Base-by-base conservation (phyloP, 2,888 invertebrate genomes). In the Scrobipalpa atriplicella region DNA sequence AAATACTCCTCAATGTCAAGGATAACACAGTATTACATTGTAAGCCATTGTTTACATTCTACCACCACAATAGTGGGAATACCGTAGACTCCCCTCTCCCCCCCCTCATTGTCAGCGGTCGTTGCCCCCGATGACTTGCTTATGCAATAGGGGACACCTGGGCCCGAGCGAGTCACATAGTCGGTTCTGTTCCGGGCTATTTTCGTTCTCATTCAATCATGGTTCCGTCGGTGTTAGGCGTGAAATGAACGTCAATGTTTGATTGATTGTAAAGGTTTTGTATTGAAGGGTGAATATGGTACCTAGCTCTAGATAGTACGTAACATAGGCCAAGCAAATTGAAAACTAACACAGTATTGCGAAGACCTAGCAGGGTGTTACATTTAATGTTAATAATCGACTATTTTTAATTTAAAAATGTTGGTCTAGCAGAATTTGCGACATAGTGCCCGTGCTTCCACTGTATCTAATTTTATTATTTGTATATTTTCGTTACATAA, bases 101-200 rank as follows among this genome's bases (percentile, higher is more conserved):
- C 66, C 79, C 71, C 77, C 77, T 78, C 81, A 83, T 85, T 85
- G 87, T 83, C 73, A 74, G 69, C 78, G 90, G 87, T 83, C 89
- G 76, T 72, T 75, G 87, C 87, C 86, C 87, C 38, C 39, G 38
- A 16, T 72, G 75, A 68, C 64, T 58, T n/a, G 66, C 77, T 85
- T 84, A 78, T 85, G 84, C 84, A 85, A 84, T 76, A 70, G 76
- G 77, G 75, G 75, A 86, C 87, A 88, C 87, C 87, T 87, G 85
- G 84, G 79, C 74, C 39, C 21, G 21, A 39, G 70, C 71, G 75
- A 73, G 51, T 41, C 19, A 13, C 68, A 67, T 56, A 71, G 79
- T 83, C 72, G 73, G 72, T 74, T 75, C 73, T 11, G 19, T 19
- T 21, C 68, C 65, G 70, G 47, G 65, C 70, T 72, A 72, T 70